A percentile compares a stretch with the other conserved stretches of the same genome.
These are phyloP conservation scores for Orgyia antiqua DNA, from an alignment of 2,888 invertebrate genomes.

Conservation along the genomic window DNA sequence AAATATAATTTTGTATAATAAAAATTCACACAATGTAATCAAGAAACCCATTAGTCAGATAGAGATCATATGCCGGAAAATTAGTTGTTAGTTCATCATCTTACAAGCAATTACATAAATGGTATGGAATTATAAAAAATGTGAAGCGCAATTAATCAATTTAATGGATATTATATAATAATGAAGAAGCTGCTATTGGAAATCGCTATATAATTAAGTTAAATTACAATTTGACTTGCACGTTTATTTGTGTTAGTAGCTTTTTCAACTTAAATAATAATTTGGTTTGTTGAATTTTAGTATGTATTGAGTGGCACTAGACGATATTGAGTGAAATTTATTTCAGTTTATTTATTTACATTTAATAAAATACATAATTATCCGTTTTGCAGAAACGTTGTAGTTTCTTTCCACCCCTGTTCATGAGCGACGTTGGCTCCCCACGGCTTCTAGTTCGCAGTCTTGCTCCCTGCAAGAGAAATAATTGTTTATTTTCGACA, in stretches of 20 bases:
- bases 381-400: too few species aligned
- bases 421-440: slow-evolving; percentile 29
- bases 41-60: slow-evolving; percentile 11
- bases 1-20: neutral
- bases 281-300: too few species aligned
- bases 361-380: too few species aligned
- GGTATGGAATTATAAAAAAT: slow-evolving; percentile 15
- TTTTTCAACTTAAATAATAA: too few species aligned
- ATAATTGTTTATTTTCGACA: slow-evolving; percentile 76
- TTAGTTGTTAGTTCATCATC: slow-evolving; percentile 17
- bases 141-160: slow-evolving; percentile 24
- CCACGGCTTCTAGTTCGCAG: slow-evolving; percentile 48
- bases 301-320: too few species aligned
- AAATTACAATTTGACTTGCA: slow-evolving; percentile 8
- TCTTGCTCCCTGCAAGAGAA: slow-evolving; percentile 54
- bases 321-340: too few species aligned
- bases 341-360: too few species aligned
- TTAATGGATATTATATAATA: slow-evolving; percentile 17
- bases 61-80: slow-evolving; percentile 17
- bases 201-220: slow-evolving; percentile 19
- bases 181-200: slow-evolving; percentile 13
- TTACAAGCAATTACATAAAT: slow-evolving; percentile 22
- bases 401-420: too few species aligned
- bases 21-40: too few species aligned
- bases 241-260: slow-evolving; percentile 12